Percentiles rank a stretch among this genome's conserved stretches.
phyloP scores from a whole-genome alignment of 2,797 vertebrate species.

The Sebastes flavidus region DNA sequence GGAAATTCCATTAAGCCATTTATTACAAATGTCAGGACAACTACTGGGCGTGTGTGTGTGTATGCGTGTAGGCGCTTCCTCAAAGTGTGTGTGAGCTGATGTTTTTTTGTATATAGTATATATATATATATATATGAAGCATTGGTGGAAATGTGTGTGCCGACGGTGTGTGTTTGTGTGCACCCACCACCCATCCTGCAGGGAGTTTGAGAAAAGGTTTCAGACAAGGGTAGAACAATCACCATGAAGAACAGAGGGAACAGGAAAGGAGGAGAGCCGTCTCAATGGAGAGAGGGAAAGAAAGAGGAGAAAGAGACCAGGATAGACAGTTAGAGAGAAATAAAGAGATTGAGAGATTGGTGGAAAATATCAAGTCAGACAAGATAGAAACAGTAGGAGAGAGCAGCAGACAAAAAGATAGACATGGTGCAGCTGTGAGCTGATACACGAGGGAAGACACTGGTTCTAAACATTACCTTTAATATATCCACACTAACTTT shows the following conservation, averaged over 20 bases:
- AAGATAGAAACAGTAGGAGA: constrained; percentile 20
- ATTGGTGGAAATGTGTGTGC: background rate
- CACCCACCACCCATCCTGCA: constrained; percentile 31
- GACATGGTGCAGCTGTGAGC: background rate
- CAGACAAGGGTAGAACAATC: constrained; percentile 44
- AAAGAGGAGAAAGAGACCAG: background rate
- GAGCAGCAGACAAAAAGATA: constrained; percentile 4
- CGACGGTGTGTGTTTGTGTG: background rate
- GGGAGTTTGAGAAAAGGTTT: constrained; percentile 46
- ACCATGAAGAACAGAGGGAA: constrained; percentile 26
- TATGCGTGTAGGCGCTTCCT: background rate
- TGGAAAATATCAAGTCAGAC: constrained; percentile 24
- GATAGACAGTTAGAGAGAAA: constrained; percentile 9
- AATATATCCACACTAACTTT: background rate
- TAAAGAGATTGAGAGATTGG: background rate
- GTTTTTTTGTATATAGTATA: background rate
- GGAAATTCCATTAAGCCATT: constrained; percentile 57
- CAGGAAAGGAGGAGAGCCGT: constrained; percentile 17
- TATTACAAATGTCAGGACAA: constrained; percentile 58
- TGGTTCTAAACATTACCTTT: background rate
- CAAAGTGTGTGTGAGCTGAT: background rate
- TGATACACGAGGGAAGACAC: background rate
- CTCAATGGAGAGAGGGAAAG: constrained; percentile 13
- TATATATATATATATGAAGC: background rate
- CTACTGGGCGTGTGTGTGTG: background rate